These are phyloP conservation scores for Podabrus alpinus DNA, from an alignment of 2,888 invertebrate species.

Conservation along the genomic window DNA sequence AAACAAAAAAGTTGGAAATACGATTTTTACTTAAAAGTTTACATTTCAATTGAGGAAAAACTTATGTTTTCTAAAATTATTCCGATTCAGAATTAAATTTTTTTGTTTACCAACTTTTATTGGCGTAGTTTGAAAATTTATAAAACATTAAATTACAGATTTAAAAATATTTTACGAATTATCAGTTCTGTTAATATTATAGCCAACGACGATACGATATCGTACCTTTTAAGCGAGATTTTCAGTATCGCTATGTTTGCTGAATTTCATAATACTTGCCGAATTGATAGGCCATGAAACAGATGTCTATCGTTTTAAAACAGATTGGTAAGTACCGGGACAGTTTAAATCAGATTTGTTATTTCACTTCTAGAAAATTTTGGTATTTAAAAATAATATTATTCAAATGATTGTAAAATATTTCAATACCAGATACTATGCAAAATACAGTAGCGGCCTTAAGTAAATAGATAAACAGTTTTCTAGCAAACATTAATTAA, in stretches of 20 bases:
- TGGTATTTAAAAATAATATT: neutral
- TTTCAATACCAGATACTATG: no score
- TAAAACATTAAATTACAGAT: neutral
- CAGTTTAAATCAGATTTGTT: conserved; percentile 1
- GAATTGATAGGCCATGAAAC: conserved; percentile 3
- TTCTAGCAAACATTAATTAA: no score
- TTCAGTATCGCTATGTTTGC: neutral
- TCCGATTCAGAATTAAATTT: neutral
- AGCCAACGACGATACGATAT: neutral
- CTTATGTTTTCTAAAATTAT: neutral
- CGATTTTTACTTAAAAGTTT: neutral
- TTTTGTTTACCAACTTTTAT: neutral
- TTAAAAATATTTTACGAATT: neutral
- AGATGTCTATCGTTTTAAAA: conserved; percentile 3
- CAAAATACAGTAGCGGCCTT: no score
- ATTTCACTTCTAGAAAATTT: neutral
- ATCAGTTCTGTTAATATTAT: neutral
- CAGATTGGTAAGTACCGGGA: neutral
- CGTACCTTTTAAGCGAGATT: neutral
- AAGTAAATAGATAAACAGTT: no score
- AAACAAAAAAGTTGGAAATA: neutral
- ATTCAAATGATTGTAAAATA: neutral
- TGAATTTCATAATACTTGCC: neutral
- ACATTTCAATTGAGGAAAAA: neutral
- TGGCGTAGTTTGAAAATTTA: neutral